Percentiles rank a stretch among this genome's conserved stretches.
phyloP scores from a whole-genome alignment of 1,140 invertebrate genomes.

The Cecropterus lyciades region DNA sequence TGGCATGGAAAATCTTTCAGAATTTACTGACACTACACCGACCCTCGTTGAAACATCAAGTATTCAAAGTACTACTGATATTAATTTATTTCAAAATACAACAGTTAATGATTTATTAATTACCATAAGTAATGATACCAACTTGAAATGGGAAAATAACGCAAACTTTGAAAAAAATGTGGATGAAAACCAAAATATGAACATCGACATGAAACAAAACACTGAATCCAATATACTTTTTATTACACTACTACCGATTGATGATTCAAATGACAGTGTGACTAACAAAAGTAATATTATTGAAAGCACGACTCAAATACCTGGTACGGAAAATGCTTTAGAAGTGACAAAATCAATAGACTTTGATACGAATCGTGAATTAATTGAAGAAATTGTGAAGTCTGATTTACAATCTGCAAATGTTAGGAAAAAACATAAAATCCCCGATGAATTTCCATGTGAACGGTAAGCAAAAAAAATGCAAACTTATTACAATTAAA shows the following conservation, averaged over 20 bases:
- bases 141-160: neutral
- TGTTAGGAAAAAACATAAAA: slow-evolving; percentile 57
- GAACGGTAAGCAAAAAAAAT: slow-evolving; percentile 59
- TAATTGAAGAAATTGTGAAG: slow-evolving; percentile 47
- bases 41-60: neutral
- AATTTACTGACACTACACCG: neutral
- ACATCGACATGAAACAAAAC: no score
- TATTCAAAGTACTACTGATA: neutral
- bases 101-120: no score
- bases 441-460: slow-evolving; percentile 68
- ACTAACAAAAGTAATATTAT: slow-evolving; percentile 9
- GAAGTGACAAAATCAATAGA: slow-evolving; percentile 24
- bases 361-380: slow-evolving; percentile 32
- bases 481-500: neutral
- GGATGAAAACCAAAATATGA: neutral
- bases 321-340: neutral
- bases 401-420: slow-evolving; percentile 58
- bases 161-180: slow-evolving; percentile 1
- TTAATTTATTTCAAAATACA: slow-evolving; percentile 6
- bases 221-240: slow-evolving; percentile 10
- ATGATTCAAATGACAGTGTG: neutral
- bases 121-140: neutral
- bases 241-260: slow-evolving; percentile 6
- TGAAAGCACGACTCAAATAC: neutral
- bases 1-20: neutral